Evolutionary conservation across 2,888 invertebrate species (phyloP).

Genomic region (Euphydryas editha): DNA sequence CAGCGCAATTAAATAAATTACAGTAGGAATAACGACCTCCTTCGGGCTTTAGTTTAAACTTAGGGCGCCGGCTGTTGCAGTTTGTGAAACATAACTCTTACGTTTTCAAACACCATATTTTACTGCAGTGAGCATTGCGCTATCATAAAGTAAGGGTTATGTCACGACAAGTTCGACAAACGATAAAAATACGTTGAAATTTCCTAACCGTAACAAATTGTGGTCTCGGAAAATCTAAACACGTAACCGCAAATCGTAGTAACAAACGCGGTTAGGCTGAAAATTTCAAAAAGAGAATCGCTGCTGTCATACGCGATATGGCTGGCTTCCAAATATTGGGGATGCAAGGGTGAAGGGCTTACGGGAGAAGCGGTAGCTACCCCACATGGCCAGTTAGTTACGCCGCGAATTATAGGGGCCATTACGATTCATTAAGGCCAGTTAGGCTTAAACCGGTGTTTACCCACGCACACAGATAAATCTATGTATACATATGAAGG

Average conservation of each 20-base stretch:
- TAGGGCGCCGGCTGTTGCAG: conserved; percentile 73
- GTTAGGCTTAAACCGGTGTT: conserved; percentile 85
- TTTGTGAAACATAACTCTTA: conserved; percentile 59
- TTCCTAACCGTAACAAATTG: conserved; percentile 56
- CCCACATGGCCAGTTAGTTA: conserved; percentile 84
- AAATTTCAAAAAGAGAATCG: conserved; percentile 79
- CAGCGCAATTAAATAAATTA: conserved; percentile 84
- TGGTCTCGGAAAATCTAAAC: conserved; percentile 61
- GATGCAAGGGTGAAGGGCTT: conserved; percentile 50
- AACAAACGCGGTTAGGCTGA: conserved; percentile 64
- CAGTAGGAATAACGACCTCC: conserved; percentile 79
- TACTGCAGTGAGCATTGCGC: conserved; percentile 42
- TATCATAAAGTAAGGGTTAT: conserved; percentile 41
- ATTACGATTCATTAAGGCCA: conserved; percentile 85
- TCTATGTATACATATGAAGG: conserved; percentile 50
- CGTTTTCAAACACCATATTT: conserved; percentile 46
- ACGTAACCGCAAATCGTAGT: conserved; percentile 76
- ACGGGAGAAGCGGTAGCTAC: conserved; percentile 54
- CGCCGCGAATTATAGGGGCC: conserved; percentile 85
- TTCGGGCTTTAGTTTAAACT: conserved; percentile 78
- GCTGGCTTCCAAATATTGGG: conserved; percentile 74
- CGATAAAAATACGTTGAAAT: conserved; percentile 38
- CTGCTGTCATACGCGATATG: conserved; percentile 80
- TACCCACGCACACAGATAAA: conserved; percentile 74
- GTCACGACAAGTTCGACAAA: conserved; percentile 32